Percentiles rank a stretch among this genome's conserved stretches.
Evolutionary conservation across 2,113 vertebrate species (phyloP).

Genomic region (human (Homo sapiens)): GRCh38 chr14:32672001-32672500

Average conservation of each 20-base stretch:
- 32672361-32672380: not conserved
- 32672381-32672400: not conserved
- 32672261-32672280: not conserved
- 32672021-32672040: not conserved
- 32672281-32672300: conserved; percentile 32
- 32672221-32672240: not conserved
- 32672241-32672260: conserved; percentile 15
- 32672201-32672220: not conserved
- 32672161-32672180: conserved; percentile 53
- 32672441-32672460: not conserved
- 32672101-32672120: not conserved
- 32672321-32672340: not conserved
- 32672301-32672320: not conserved
- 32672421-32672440: not conserved
- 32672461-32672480: not conserved
- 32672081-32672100: conserved; percentile 33
- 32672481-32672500: not conserved
- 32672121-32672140: conserved; percentile 56
- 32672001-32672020: not conserved
- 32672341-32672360: not conserved
- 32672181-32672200: conserved; percentile 50
- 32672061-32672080: not conserved
- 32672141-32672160: not conserved
- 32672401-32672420: not conserved
- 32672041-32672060: not conserved